phyloP scores from a whole-genome alignment of 1,140 invertebrate genomes.

The Amyelois transitella region DNA sequence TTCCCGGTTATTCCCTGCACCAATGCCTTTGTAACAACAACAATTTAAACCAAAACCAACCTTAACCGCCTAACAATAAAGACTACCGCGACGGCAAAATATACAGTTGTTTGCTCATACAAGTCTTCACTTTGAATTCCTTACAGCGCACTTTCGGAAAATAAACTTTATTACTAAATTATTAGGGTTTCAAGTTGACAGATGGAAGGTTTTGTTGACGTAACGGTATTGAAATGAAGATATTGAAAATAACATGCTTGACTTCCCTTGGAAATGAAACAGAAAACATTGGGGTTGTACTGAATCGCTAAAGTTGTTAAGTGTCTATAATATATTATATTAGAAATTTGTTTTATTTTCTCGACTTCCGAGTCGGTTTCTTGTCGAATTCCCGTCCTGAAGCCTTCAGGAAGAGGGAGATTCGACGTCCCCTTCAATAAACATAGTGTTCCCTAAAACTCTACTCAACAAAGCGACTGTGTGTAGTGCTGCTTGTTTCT shows the following conservation, averaged over 20 bases:
- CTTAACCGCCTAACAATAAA: constrained; percentile 1
- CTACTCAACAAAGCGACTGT: too few species aligned
- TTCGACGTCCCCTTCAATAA: too few species aligned
- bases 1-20: constrained; percentile 30
- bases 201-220: not conserved
- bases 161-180: not conserved
- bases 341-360: too few species aligned
- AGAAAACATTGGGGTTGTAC: constrained; percentile 7
- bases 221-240: constrained; percentile 21
- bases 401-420: too few species aligned
- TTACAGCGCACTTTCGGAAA: not conserved
- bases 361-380: too few species aligned
- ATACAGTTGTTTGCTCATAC: not conserved
- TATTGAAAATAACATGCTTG: constrained; percentile 21
- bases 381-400: too few species aligned
- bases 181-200: not conserved
- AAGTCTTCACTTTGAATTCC: constrained; percentile 1
- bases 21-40: not conserved
- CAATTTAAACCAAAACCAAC: constrained; percentile 1
- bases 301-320: not conserved
- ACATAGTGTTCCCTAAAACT: too few species aligned
- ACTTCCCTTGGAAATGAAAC: constrained; percentile 9
- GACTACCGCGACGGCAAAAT: not conserved
- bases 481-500: too few species aligned
- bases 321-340: too few species aligned